Base-by-base conservation (phyloP, 1,140 invertebrate species). In the Babylonia areolata region DNA sequence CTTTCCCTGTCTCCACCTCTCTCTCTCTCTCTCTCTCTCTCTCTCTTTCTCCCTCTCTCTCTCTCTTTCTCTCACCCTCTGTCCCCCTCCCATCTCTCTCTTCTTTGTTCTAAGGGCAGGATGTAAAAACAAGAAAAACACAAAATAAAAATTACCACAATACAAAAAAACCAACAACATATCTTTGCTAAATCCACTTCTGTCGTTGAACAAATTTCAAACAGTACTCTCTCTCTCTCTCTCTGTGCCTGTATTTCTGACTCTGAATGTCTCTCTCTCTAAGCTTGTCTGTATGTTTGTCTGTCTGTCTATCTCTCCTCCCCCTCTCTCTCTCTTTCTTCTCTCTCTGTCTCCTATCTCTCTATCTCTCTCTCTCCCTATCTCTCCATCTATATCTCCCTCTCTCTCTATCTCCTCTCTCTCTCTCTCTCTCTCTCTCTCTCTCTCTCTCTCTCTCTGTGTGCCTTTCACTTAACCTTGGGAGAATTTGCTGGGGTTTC, bases 391-490 rank as follows among this genome's bases (percentile, higher is more conserved):
- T n/a, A n/a, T n/a, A n/a, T n/a, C n/a, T n/a, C n/a, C n/a, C 17
- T 28, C 58, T 64, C 58, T 64, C 58, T 64, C 58, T 64, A n/a
- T 28, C 28, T 28, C 28, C 58, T 64, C 58, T 64, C 58, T 64
- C 58, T 64, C 58, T 64, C 58, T 64, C 58, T 64, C 58, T 64
- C 73, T 77, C 73, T 77, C 73, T 77, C 73, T 77, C 73, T 77
- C 73, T 77, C 73, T 77, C 73, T 77, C 73, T 77, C 73, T 39
- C 2, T 40, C 1, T 17, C 9, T 40, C 39, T 39, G 15, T 39
- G n/a, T 39, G 31, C 35, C 39, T 40, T 6, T 73, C 28, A n/a
- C 71, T 73, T 28, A 73, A 9, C 28, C 35, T n/a, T n/a, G n/a
- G n/a, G n/a, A n/a, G n/a, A n/a, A n/a, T n/a, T n/a, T n/a, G n/a